phyloP scores from a whole-genome alignment of 2,888 invertebrate species.

The Rhamnusium bicolor region DNA sequence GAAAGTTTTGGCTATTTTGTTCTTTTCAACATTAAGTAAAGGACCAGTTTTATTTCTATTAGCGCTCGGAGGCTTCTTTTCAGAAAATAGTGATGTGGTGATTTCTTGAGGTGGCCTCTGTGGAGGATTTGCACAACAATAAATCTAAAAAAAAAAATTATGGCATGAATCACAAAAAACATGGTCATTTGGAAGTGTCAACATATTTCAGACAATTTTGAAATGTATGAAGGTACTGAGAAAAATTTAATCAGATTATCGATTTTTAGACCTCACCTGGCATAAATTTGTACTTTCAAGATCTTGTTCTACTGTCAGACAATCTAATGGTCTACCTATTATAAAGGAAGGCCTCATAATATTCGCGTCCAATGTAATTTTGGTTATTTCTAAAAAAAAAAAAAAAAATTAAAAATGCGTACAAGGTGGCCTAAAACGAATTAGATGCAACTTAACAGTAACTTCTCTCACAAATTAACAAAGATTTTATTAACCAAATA shows the following conservation, averaged over 20 bases:
- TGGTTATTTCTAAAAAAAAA: slow-evolving; percentile 57
- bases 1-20: slow-evolving; percentile 65
- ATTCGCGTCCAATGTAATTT: slow-evolving; percentile 57
- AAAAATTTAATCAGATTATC: no score
- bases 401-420: slow-evolving; percentile 32
- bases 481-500: no score
- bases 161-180: no score
- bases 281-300: slow-evolving; percentile 63
- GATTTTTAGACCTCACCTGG: slow-evolving; percentile 54
- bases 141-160: slow-evolving; percentile 62
- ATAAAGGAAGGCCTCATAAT: slow-evolving; percentile 59
- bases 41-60: slow-evolving; percentile 62
- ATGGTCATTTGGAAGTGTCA: no score
- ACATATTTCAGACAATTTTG: no score
- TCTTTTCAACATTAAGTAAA: slow-evolving; percentile 60
- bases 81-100: slow-evolving; percentile 51
- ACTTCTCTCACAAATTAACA: no score
- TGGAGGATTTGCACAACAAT: slow-evolving; percentile 61
- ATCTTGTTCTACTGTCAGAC: slow-evolving; percentile 63
- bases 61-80: slow-evolving; percentile 57
- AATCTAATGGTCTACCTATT: slow-evolving; percentile 66
- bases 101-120: slow-evolving; percentile 46
- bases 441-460: no score
- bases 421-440: no score
- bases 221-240: no score